These are phyloP conservation scores for Apotomis turbidana DNA, from an alignment of 2,888 invertebrate species.

Conservation along the genomic window DNA sequence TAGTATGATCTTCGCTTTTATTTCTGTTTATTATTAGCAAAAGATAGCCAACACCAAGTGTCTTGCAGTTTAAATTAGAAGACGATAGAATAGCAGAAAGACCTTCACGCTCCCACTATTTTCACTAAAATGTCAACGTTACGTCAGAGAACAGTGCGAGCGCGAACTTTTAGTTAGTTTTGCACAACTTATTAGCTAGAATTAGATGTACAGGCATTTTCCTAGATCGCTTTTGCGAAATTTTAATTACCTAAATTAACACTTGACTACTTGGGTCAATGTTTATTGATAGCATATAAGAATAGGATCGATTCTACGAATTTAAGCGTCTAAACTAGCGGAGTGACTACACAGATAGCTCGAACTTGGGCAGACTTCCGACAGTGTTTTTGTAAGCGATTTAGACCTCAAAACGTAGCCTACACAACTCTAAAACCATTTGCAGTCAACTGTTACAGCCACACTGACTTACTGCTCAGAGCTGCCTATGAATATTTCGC, in stretches of 20 bases:
- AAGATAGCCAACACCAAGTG: conserved; percentile 54
- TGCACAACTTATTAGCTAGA: conserved; percentile 33
- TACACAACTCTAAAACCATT: conserved; percentile 12
- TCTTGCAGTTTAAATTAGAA: conserved; percentile 24
- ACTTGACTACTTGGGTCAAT: conserved; percentile 13
- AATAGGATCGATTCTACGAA: conserved; percentile 8
- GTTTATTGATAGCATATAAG: background rate
- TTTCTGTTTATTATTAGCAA: conserved; percentile 37
- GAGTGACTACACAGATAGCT: conserved; percentile 26
- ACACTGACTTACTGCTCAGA: conserved; percentile 58
- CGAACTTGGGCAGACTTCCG: background rate
- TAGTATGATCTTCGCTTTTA: conserved; percentile 8
- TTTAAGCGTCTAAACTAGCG: conserved; percentile 30
- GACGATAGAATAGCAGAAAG: conserved; percentile 28
- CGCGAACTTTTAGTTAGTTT: conserved; percentile 28
- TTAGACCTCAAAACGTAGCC: background rate
- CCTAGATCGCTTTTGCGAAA: conserved; percentile 9
- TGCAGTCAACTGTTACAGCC: conserved; percentile 13
- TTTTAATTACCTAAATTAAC: conserved; percentile 12
- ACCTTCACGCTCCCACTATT: conserved; percentile 17
- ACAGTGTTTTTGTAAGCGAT: conserved; percentile 3
- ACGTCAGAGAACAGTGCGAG: conserved; percentile 16
- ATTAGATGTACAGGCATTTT: conserved; percentile 36
- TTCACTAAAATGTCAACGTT: background rate
- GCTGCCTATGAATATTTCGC: conserved; percentile 60